Evolutionary conservation across 2,113 vertebrate genomes (phyloP).

Genomic region (Scomber japonicus): DNA sequence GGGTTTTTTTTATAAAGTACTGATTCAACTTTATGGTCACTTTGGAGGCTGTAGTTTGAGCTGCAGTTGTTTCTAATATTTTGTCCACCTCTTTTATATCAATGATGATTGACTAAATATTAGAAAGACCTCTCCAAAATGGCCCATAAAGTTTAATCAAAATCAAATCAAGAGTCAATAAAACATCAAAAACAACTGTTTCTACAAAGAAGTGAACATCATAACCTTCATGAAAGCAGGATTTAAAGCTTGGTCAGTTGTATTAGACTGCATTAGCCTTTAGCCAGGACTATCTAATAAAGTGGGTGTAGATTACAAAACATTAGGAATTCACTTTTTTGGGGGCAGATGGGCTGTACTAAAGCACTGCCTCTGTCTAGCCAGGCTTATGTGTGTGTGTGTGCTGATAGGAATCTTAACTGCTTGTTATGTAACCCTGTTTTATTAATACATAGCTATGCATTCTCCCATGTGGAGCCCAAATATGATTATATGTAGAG

Average conservation of each 20-base stretch:
- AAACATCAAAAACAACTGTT: neutral
- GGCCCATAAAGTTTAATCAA: too few species aligned
- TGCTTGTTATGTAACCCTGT: constrained; percentile 63
- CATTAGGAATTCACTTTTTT: constrained; percentile 39
- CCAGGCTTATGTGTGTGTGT: constrained; percentile 21
- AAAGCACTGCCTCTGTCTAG: constrained; percentile 6
- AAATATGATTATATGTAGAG: neutral
- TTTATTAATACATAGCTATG: constrained; percentile 9
- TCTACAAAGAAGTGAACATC: neutral
- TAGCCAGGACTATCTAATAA: neutral
- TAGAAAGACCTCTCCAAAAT: neutral
- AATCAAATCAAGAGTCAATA: too few species aligned
- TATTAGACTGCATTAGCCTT: neutral
- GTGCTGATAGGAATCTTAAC: constrained; percentile 51
- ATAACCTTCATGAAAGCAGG: neutral
- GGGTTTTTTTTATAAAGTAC: neutral
- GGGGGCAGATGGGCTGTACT: constrained; percentile 19
- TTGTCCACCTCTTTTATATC: neutral
- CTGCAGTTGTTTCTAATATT: neutral
- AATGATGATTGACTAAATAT: neutral
- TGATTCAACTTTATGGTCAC: constrained; percentile 1
- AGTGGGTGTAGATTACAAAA: constrained; percentile 1
- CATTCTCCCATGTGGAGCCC: constrained; percentile 4
- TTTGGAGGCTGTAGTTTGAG: too few species aligned
- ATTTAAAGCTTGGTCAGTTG: neutral